Percentiles rank a stretch among this genome's conserved stretches.
Evolutionary conservation across 2,888 invertebrate species (phyloP).

Genomic region (Synanthedon andrenaeformis): DNA sequence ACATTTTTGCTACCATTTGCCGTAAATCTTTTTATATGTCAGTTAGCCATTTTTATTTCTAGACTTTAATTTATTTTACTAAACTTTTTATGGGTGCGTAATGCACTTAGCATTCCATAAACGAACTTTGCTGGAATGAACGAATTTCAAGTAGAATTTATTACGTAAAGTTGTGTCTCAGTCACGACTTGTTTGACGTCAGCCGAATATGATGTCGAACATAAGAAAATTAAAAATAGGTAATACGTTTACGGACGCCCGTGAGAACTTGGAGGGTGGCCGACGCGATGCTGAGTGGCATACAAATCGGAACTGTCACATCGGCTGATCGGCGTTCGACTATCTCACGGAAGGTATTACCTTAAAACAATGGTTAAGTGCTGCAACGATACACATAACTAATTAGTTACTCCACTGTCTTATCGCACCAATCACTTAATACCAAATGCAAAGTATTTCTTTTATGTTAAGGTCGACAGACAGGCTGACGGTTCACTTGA

Average conservation of each 20-base stretch:
- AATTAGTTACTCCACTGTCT: too few relatives aligned
- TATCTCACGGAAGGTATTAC: constrained; percentile 67
- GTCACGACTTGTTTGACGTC: constrained; percentile 43
- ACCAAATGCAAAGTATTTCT: too few relatives aligned
- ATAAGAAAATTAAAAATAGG: constrained; percentile 36
- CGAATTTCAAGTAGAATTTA: neutral
- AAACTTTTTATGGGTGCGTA: neutral
- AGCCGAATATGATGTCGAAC: constrained; percentile 38
- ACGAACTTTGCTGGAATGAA: neutral
- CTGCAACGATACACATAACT: constrained; percentile 59
- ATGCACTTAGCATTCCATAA: neutral
- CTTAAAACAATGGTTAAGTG: constrained; percentile 63
- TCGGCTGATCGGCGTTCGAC: constrained; percentile 16
- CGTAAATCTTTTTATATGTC: neutral
- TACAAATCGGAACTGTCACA: constrained; percentile 48
- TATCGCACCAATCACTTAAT: too few relatives aligned
- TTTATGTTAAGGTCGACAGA: too few relatives aligned
- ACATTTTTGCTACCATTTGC: constrained; percentile 3
- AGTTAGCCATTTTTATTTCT: neutral
- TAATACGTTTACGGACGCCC: constrained; percentile 41
- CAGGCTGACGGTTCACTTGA: too few relatives aligned
- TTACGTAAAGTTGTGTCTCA: constrained; percentile 17
- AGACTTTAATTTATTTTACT: neutral
- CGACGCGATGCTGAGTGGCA: constrained; percentile 33
- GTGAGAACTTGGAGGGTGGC: constrained; percentile 61